These are phyloP conservation scores for Capromys pilorides DNA, from an alignment of 2,797 vertebrate genomes.

Conservation along the genomic window DNA sequence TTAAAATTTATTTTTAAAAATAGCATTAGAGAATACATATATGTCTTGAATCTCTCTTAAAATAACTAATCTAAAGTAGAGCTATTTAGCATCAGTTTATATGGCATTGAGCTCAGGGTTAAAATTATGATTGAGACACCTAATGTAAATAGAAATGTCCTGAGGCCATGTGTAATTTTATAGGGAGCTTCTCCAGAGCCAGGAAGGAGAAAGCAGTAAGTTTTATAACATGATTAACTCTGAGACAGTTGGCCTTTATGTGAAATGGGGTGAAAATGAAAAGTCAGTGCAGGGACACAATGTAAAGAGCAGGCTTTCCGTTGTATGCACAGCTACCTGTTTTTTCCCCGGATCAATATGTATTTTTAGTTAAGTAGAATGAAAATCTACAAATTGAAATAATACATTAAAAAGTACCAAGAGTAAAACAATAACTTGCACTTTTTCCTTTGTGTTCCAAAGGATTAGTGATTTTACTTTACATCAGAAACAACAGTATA, in stretches of 20 bases:
- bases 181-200: conserved; percentile 1
- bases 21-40: neutral
- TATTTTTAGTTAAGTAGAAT: conserved; percentile 68
- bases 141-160: conserved; percentile 55
- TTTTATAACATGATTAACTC: conserved; percentile 57
- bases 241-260: conserved; percentile 30
- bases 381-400: conserved; percentile 59
- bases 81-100: conserved; percentile 31
- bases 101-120: conserved; percentile 45
- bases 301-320: neutral
- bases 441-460: conserved; percentile 65
- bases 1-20: conserved; percentile 51
- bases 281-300: neutral
- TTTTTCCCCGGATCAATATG: neutral
- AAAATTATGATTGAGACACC: conserved; percentile 20
- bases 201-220: neutral
- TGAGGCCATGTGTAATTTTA: conserved; percentile 44
- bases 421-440: conserved; percentile 73
- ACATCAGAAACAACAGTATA: conserved; percentile 77
- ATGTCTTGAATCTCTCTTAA: conserved; percentile 29
- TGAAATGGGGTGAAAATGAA: conserved; percentile 32
- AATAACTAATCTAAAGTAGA: conserved; percentile 35
- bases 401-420: conserved; percentile 54
- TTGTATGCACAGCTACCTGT: neutral
- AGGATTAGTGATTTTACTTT: conserved; percentile 71